A percentile compares a stretch with the other conserved stretches of the same genome.
phyloP scores from a whole-genome alignment of 1,140 invertebrate genomes.

The Platorchestia sp. region DNA sequence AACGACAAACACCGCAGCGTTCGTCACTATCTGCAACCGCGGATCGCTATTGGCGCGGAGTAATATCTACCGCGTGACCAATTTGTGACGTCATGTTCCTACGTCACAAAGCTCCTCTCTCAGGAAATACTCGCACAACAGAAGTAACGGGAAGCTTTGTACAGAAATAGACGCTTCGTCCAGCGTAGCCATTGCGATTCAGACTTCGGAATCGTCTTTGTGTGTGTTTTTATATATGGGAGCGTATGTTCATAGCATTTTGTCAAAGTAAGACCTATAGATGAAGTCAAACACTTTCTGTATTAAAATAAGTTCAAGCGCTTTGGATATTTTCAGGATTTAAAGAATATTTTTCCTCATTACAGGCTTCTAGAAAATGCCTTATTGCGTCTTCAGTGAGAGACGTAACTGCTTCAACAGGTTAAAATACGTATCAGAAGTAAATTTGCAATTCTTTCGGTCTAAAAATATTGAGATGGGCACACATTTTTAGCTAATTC shows the following conservation, averaged over 20 bases:
- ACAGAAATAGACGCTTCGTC: neutral
- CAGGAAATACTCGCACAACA: constrained; percentile 3
- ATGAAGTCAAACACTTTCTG: too few species aligned
- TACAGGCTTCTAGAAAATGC: too few species aligned
- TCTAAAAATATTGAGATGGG: too few species aligned
- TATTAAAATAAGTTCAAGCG: too few species aligned
- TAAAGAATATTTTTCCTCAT: too few species aligned
- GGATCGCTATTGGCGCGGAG: neutral
- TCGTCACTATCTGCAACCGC: neutral
- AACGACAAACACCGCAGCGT: neutral
- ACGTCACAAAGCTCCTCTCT: neutral
- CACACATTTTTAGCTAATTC: too few species aligned
- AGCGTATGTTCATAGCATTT: neutral
- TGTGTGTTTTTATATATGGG: neutral
- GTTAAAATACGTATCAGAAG: too few species aligned
- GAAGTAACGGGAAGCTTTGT: neutral
- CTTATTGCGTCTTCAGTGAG: too few species aligned
- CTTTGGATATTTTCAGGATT: too few species aligned
- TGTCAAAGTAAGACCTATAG: neutral
- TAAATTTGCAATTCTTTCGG: too few species aligned
- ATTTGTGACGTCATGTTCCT: neutral
- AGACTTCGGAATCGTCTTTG: neutral
- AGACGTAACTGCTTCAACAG: too few species aligned
- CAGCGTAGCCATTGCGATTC: neutral
- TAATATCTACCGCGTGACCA: constrained; percentile 1